A percentile compares a stretch with the other conserved stretches of the same genome.
These are phyloP conservation scores for Triplophysa dalaica DNA, from an alignment of 2,113 vertebrate species.

Conservation along the genomic window DNA sequence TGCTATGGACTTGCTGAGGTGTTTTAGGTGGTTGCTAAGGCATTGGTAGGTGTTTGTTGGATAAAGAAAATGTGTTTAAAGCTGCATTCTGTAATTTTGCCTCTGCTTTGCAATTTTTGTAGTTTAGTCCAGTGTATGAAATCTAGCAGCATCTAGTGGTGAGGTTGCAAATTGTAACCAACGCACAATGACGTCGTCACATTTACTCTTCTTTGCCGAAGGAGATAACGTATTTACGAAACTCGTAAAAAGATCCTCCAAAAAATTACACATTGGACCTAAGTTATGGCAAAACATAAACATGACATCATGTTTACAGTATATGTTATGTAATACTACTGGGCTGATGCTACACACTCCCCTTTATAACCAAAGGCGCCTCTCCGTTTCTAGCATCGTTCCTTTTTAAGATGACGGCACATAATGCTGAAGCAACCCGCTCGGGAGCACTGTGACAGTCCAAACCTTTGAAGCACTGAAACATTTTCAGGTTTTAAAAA, in stretches of 20 bases:
- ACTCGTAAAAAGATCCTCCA: too few relatives aligned
- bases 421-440: neutral
- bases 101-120: neutral
- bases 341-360: neutral
- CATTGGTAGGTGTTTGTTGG: neutral
- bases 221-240: too few relatives aligned
- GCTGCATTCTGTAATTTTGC: too few relatives aligned
- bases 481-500: conserved; percentile 8
- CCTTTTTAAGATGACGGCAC: neutral
- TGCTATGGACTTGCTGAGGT: neutral
- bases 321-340: neutral
- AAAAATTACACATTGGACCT: too few relatives aligned
- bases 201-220: too few relatives aligned
- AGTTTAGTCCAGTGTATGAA: too few relatives aligned
- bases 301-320: too few relatives aligned
- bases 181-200: too few relatives aligned
- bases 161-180: too few relatives aligned
- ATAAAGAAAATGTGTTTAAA: too few relatives aligned
- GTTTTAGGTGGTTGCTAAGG: neutral
- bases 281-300: too few relatives aligned
- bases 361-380: neutral
- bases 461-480: conserved; percentile 16
- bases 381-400: neutral
- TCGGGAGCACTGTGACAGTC: neutral
- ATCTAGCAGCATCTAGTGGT: too few relatives aligned